A percentile compares a stretch with the other conserved stretches of the same genome.
These are phyloP conservation scores for Acrocephalus arundinaceus DNA, from an alignment of 2,113 vertebrate genomes.

Conservation along the genomic window DNA sequence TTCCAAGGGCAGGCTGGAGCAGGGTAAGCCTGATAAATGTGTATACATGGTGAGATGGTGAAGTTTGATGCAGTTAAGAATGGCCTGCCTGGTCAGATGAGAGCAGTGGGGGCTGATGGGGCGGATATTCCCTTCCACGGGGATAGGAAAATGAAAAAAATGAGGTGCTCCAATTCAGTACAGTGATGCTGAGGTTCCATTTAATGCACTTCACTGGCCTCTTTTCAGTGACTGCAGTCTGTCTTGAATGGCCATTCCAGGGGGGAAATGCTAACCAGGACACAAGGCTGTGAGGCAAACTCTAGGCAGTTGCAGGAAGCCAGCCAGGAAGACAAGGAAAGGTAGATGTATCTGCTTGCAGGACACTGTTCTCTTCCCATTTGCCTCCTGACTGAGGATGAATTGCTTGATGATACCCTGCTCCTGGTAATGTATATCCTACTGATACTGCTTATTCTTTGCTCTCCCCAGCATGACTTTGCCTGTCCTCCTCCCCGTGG, in stretches of 20 bases:
- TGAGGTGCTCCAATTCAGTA: neutral
- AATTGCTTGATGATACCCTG: neutral
- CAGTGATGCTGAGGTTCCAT: neutral
- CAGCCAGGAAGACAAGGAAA: neutral
- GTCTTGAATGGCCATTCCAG: neutral
- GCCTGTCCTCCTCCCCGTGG: neutral
- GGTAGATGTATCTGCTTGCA: neutral
- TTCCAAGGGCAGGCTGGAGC: neutral
- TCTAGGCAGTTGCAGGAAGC: neutral
- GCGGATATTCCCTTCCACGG: neutral
- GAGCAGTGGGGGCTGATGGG: neutral
- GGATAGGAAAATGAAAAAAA: neutral
- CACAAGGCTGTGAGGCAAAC: neutral
- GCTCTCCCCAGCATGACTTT: neutral
- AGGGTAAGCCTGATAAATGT: neutral
- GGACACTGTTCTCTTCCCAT: neutral
- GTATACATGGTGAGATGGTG: neutral
- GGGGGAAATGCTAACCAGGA: neutral
- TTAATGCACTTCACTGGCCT: neutral
- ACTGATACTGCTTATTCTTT: neutral
- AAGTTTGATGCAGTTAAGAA: neutral
- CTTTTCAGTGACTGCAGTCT: neutral
- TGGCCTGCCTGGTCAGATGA: neutral
- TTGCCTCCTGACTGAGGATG: neutral
- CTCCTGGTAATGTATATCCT: neutral